phyloP scores from a whole-genome alignment of 1,140 invertebrate genomes.

The Sinella curviseta region DNA sequence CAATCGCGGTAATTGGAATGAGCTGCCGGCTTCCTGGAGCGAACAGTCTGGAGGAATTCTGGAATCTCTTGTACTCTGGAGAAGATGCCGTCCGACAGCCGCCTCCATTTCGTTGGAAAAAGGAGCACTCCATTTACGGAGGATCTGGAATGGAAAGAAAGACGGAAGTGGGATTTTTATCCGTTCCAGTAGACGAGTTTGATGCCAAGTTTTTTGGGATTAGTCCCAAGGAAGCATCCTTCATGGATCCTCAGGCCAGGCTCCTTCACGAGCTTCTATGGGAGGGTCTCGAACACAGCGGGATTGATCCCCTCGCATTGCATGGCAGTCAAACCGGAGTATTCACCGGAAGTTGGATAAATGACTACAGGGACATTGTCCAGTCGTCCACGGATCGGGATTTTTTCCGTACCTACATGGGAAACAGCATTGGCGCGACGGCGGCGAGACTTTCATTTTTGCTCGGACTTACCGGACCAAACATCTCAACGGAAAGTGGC shows the following conservation, averaged over 20 bases:
- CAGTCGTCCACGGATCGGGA: not conserved
- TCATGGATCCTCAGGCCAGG: conserved; percentile 65
- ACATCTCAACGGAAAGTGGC: not conserved
- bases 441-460: not conserved
- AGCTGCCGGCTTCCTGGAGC: not conserved
- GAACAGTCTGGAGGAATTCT: not conserved
- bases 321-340: conserved; percentile 32
- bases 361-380: not conserved
- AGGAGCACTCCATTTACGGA: not conserved
- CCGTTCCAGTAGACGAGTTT: conserved; percentile 51
- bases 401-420: conserved; percentile 10
- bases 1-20: not conserved
- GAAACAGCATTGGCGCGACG: not conserved
- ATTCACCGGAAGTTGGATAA: conserved; percentile 31
- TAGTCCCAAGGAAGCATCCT: conserved; percentile 60
- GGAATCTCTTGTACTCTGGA: not conserved
- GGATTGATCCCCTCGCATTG: conserved; percentile 8
- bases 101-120: not conserved
- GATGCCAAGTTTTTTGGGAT: conserved; percentile 62
- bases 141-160: not conserved
- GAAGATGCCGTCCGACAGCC: not conserved
- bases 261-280: conserved; percentile 63
- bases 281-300: conserved; percentile 62
- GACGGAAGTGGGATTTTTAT: conserved; percentile 27
- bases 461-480: not conserved